A percentile compares a stretch with the other conserved stretches of the same genome.
Evolutionary conservation across 1,140 invertebrate genomes (phyloP).

Genomic region (Drosophila ohnishii): DNA sequence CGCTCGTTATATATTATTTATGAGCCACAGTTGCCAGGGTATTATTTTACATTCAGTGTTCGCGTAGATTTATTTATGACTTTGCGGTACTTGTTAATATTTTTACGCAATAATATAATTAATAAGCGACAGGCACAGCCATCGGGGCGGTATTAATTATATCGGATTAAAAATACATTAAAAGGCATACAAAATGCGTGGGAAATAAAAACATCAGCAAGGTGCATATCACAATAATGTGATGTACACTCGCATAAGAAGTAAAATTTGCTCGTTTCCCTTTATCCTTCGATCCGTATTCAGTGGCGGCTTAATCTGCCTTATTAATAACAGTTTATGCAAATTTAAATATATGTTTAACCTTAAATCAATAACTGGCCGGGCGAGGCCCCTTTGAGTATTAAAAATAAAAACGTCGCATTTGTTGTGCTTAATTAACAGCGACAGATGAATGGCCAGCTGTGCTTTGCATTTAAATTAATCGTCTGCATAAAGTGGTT

Average conservation of each 20-base stretch:
- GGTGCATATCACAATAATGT: conserved; percentile 33
- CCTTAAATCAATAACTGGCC: conserved; percentile 67
- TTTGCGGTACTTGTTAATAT: conserved; percentile 60
- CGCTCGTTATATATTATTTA: conserved; percentile 59
- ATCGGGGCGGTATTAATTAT: conserved; percentile 47
- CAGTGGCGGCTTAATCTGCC: conserved; percentile 50
- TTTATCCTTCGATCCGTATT: conserved; percentile 18
- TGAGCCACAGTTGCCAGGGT: conserved; percentile 12
- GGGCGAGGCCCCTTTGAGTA: conserved; percentile 16
- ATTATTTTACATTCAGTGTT: conserved; percentile 44
- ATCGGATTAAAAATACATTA: conserved; percentile 57
- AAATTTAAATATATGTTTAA: conserved; percentile 72
- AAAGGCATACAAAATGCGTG: conserved; percentile 25
- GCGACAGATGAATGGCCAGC: conserved; percentile 36
- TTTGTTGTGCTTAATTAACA: conserved; percentile 70
- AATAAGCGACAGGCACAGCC: conserved; percentile 37
- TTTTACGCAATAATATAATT: conserved; percentile 61
- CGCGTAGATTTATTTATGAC: conserved; percentile 69
- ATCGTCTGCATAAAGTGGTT: conserved; percentile 38
- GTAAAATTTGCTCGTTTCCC: conserved; percentile 5
- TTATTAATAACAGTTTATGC: conserved; percentile 78
- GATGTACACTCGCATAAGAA: conserved; percentile 5
- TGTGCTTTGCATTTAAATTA: conserved; percentile 35
- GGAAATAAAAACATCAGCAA: conserved; percentile 41
- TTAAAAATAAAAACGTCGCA: conserved; percentile 32